Base-by-base conservation (phyloP, 1,140 invertebrate species). In the Drosophila kikkawai region DNA sequence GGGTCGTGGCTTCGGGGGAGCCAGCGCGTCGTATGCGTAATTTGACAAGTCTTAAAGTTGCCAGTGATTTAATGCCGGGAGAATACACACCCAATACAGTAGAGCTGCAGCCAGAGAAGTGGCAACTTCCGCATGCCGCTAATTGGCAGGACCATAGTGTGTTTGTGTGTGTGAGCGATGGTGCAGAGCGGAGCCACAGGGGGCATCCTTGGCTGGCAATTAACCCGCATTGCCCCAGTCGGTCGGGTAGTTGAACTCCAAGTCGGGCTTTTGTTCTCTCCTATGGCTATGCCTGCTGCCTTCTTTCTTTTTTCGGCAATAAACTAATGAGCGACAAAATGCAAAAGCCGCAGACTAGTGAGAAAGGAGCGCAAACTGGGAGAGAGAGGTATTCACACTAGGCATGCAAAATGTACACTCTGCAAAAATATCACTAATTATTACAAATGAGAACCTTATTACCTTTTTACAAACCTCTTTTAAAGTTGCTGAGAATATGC, bases 291-390 rank as follows among this genome's bases (percentile, higher is more conserved):
- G 29, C 29, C 13, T 63, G 13, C 37, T 39, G 59, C 64, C 64
- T 75, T 82, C 75, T 65, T 64, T 84, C 59, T 78, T 84, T 86
- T 87, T 88, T 88, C 47, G 85, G 85, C 85, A 88, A 88, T 88
- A 88, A 90, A 88, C 85, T 88, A 88, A 88, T 88, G 85, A 88
- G 85, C 85, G 85, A 87, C 84, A 87, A 88, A 87, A 87, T 87
- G 84, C 84, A 87, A 80, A 87, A 70, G 69, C 64, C 60, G 63
- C 56, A 65, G 59, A 71, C 47, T 66, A 69, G 37, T 64, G 53
- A 61, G 9, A 74, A 44, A 29, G 48, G 44, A 37, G 44, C 15
- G 22, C 48, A 17, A 60, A 51, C 55, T 37, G 61, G 29, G 58
- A 48, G 26, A 48, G 26, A 29, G 50, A 51, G 51, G 26, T 60